phyloP scores from a whole-genome alignment of 2,888 invertebrate species.

The Drosophila rubida region DNA sequence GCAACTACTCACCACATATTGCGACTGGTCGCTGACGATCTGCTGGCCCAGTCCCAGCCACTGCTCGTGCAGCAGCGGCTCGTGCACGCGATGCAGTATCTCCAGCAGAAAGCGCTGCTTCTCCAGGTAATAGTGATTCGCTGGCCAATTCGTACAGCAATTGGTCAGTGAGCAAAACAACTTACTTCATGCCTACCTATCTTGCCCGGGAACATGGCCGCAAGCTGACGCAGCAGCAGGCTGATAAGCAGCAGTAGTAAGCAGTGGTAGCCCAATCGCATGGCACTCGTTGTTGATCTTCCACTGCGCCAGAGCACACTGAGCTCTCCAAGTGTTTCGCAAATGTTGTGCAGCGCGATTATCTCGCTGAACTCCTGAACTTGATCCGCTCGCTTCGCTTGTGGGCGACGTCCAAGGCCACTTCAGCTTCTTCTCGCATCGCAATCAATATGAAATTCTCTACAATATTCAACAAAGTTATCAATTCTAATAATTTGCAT shows the following conservation, averaged over 20 bases:
- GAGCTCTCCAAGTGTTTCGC: slow-evolving; percentile 2
- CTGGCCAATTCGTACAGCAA: slow-evolving; percentile 21
- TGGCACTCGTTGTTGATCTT: slow-evolving; percentile 53
- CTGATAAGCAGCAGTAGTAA: slow-evolving; percentile 16
- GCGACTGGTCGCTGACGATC: slow-evolving; percentile 51
- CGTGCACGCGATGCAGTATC: slow-evolving; percentile 59
- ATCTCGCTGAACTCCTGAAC: slow-evolving; percentile 25
- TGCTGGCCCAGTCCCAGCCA: slow-evolving; percentile 48
- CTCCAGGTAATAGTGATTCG: slow-evolving; percentile 60
- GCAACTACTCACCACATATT: slow-evolving; percentile 52
- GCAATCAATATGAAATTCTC: background rate
- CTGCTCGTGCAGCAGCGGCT: slow-evolving; percentile 51
- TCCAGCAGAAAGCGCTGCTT: slow-evolving; percentile 64
- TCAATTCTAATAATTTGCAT: too few relatives aligned
- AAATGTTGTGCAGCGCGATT: slow-evolving; percentile 3
- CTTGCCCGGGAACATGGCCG: slow-evolving; percentile 24
- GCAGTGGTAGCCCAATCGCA: slow-evolving; percentile 36
- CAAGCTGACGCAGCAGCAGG: slow-evolving; percentile 10
- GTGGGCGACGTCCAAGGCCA: background rate
- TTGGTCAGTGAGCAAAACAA: background rate
- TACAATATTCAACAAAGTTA: too few relatives aligned
- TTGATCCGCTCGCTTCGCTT: background rate
- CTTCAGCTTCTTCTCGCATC: background rate
- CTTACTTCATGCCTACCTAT: slow-evolving; percentile 32
- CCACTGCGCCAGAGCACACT: slow-evolving; percentile 32